Evolutionary conservation across 2,888 invertebrate genomes (phyloP).

Genomic region (Camponotus fellah): DNA sequence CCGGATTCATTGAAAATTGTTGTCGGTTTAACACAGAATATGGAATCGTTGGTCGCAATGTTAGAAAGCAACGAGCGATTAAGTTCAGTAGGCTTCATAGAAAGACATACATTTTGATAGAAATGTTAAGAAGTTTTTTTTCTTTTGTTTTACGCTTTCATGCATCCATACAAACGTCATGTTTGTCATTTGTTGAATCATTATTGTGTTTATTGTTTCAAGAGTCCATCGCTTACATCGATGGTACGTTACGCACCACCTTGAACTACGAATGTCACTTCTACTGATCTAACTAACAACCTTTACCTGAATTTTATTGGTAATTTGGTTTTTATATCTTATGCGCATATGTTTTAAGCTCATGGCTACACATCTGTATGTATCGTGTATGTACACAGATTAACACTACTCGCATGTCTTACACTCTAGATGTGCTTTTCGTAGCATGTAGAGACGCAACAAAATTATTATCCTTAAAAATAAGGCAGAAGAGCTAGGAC

Average conservation of each 20-base stretch:
- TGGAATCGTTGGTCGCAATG: background rate
- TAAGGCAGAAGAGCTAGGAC: background rate
- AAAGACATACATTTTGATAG: background rate
- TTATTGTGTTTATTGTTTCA: slow-evolving; percentile 79
- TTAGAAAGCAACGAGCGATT: background rate
- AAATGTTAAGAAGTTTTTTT: background rate
- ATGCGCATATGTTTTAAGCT: slow-evolving; percentile 43
- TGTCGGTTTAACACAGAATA: background rate
- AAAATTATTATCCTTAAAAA: background rate
- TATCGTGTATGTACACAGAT: slow-evolving; percentile 4
- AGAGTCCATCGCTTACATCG: slow-evolving; percentile 83
- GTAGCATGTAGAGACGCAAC: background rate
- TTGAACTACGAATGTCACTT: slow-evolving; percentile 82
- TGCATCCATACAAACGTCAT: slow-evolving; percentile 31
- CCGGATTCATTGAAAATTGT: background rate
- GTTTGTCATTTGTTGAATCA: slow-evolving; percentile 57
- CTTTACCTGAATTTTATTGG: slow-evolving; percentile 76
- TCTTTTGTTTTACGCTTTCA: slow-evolving; percentile 24
- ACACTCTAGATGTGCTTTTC: slow-evolving; percentile 10
- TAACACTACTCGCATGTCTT: slow-evolving; percentile 3
- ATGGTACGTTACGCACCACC: slow-evolving; percentile 84
- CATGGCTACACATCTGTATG: slow-evolving; percentile 10
- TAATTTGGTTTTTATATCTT: slow-evolving; percentile 73
- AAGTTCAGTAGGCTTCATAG: background rate
- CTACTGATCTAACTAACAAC: slow-evolving; percentile 81